Evolutionary conservation across 2,888 invertebrate genomes (phyloP), one percentile per base, ranked within the genome.

Genomic region (Luffia ferchaultella): DNA sequence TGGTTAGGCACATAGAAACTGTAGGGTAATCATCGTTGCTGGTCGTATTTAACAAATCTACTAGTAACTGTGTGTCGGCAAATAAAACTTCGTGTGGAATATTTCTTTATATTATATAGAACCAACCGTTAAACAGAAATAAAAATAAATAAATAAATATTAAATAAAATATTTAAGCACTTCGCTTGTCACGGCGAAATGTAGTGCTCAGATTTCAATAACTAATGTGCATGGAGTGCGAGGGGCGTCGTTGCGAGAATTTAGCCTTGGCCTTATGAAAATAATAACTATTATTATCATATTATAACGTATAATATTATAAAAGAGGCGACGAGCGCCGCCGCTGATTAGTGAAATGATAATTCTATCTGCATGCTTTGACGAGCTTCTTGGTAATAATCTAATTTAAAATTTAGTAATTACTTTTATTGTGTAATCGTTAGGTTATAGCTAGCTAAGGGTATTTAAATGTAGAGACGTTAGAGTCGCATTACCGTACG

Each of bases 191-290:
- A n/a, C n/a, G n/a, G n/a, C n/a, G 19, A 2, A n/a, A 20, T 2
- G 46, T 2, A 20, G 9, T 15, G 12, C 20, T 16, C 18, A 3
- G 45, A 45, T 9, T 15, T n/a, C n/a, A n/a, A n/a, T n/a, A n/a
- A n/a, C n/a, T n/a, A n/a, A 30, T 12, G 30, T 30, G 30, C 30
- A n/a, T n/a, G n/a, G 18, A 12, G 45, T 3, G 12, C 17, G 17
- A 2, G 9, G 15, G 46, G n/a, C 12, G 12, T 73, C 78, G 77
- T 79, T 80, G 82, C 80, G 82, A 80, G 82, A 83, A 83, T 83
- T 83, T 82, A 83, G 82, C 79, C 82, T 82, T 82, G 82, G 82
- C 82, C 82, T 83, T 83, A 83, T 84, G 80, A 84, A 72, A 83
- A 76, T 80, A 73, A 74, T 76, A 76, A 77, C 75, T 80, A 70